Evolutionary conservation across 1,140 invertebrate species (phyloP), one percentile per base, ranked within the genome.

Genomic region (Drosophila saltans): DNA sequence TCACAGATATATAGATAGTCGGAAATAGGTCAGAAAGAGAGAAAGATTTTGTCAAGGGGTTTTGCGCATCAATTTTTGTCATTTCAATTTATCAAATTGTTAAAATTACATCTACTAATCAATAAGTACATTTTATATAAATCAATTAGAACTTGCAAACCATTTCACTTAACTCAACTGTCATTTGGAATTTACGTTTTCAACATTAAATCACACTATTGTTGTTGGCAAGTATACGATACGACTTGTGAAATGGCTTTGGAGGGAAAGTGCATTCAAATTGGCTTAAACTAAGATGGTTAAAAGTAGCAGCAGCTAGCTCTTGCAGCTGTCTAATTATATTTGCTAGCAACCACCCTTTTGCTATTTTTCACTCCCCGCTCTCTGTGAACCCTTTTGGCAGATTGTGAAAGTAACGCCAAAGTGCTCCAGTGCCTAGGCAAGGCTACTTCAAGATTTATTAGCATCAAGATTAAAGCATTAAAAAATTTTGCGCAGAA

Each of bases 381-480:
- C 39, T 16, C 57, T 21, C 30, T 30, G 28, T 28, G 28, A 40
- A 71, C 65, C 55, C 65, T 66, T 72, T 72, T 76, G 30, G 52
- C 36, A 48, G 40, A 58, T 26, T 26, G 43, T 6, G 52, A 70
- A 89, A 77, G 86, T 86, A 91, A 90, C 81, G 90, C 72, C 69
- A 67, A 91, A 91, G 85, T 84, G 82, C 77, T 52, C 1, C 45
- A 45, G 2, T 48, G 24, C 7, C 45, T 52, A 52, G 45, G 45
- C 45, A 75, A 86, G 81, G 72, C 56, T 91, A 91, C 90, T 91
- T 91, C 90, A 90, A 91, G 90, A 91, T 91, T 91, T 91, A 91
- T 91, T 91, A 91, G 90, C 86, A 91, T 91, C 90, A 91, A 91
- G 90, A 91, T 91, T 91, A 91, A 90, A 90, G 90, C 90, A 91